phyloP scores from a whole-genome alignment of 92 coral and sea anemone genomes.

The Muricea muricata region DNA sequence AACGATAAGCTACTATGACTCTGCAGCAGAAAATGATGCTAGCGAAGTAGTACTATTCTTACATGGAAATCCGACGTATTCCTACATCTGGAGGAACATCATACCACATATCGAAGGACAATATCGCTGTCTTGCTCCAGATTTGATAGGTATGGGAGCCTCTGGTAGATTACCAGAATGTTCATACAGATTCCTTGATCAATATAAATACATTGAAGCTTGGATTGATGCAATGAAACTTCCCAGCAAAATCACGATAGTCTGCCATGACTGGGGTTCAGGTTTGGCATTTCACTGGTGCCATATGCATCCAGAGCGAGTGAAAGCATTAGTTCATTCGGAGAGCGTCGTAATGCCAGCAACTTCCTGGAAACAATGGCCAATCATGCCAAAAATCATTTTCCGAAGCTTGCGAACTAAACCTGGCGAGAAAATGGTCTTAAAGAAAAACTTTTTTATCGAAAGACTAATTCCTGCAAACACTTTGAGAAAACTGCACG shows the following conservation, averaged over 20 bases:
- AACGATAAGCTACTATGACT: slow-evolving; percentile 33
- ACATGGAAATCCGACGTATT: slow-evolving; percentile 56
- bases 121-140: slow-evolving; percentile 41
- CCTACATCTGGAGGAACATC: slow-evolving; percentile 55
- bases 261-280: slow-evolving; percentile 58
- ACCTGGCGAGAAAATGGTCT: slow-evolving; percentile 47
- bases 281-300: slow-evolving; percentile 50
- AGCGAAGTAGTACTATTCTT: slow-evolving; percentile 39
- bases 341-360: slow-evolving; percentile 54
- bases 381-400: slow-evolving; percentile 16
- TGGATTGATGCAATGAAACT: slow-evolving; percentile 37
- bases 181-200: slow-evolving; percentile 39
- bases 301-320: slow-evolving; percentile 36
- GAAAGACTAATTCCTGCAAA: slow-evolving; percentile 44
- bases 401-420: slow-evolving; percentile 42
- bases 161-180: slow-evolving; percentile 11
- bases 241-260: slow-evolving; percentile 25
- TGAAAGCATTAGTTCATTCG: slow-evolving; percentile 27
- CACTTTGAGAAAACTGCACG: slow-evolving; percentile 20
- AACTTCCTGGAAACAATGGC: slow-evolving; percentile 50
- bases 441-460: slow-evolving; percentile 41
- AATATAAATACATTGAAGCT: slow-evolving; percentile 30
- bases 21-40: slow-evolving; percentile 7
- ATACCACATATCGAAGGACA: neutral
- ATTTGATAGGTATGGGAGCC: slow-evolving; percentile 56